Conservation (phyloP, 2,113 vertebrate species). For the Pipa parva region DNA sequence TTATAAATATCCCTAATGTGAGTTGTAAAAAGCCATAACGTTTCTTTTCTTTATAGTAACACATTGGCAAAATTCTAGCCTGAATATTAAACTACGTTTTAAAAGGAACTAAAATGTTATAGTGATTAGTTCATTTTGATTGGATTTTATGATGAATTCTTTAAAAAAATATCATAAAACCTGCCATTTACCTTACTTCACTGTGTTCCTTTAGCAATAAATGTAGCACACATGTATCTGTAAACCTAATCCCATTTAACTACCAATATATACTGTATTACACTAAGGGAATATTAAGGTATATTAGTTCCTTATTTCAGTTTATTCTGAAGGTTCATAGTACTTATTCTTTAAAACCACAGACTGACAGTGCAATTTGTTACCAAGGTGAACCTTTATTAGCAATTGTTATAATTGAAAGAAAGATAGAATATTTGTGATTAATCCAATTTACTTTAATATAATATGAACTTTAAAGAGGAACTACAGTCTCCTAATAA, state of each 20-base stretch:
- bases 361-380: constrained; percentile 14
- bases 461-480: no score
- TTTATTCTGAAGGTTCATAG: constrained; percentile 1
- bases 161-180: no score
- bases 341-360: constrained; percentile 10
- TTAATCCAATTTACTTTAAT: background rate
- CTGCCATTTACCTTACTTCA: constrained; percentile 6
- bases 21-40: no score
- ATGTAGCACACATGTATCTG: constrained; percentile 25
- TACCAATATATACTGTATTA: no score
- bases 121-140: no score
- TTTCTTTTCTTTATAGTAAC: no score
- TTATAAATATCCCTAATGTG: no score
- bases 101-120: no score
- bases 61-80: no score
- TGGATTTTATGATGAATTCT: no score
- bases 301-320: constrained; percentile 16
- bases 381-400: background rate
- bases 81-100: no score
- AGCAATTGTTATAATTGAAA: background rate
- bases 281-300: constrained; percentile 21
- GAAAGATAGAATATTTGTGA: background rate
- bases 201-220: constrained; percentile 15
- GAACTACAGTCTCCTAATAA: no score
- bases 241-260: constrained; percentile 26